These are phyloP conservation scores for Lepidocyrtinus sp. DNA, from an alignment of 2,888 invertebrate species.

Conservation along the genomic window DNA sequence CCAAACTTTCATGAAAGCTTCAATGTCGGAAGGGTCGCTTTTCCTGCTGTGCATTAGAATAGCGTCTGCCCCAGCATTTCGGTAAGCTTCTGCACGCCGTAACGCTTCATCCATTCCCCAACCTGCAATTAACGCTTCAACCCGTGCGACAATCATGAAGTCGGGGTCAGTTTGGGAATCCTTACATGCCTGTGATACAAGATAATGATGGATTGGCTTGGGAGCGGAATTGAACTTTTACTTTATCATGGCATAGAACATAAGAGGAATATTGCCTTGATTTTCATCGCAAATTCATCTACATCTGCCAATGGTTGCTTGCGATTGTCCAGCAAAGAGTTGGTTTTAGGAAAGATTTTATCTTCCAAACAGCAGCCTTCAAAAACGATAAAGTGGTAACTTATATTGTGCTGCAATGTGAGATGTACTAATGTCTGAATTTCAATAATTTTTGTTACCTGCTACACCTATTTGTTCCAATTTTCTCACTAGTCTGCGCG, in stretches of 20 bases:
- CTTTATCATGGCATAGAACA: no score
- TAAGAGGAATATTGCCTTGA: constrained; percentile 72
- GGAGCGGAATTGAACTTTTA: neutral
- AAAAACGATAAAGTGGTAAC: neutral
- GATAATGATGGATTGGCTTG: constrained; percentile 1
- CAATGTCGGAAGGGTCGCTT: constrained; percentile 73
- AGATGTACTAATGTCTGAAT: no score
- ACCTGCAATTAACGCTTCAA: constrained; percentile 72
- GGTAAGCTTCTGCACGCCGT: constrained; percentile 71
- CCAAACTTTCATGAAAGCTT: constrained; percentile 74
- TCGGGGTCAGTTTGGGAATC: constrained; percentile 73
- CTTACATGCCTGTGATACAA: constrained; percentile 72
- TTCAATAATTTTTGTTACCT: no score
- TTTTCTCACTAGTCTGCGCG: constrained; percentile 73
- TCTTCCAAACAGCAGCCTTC: constrained; percentile 74
- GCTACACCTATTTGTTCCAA: constrained; percentile 73
- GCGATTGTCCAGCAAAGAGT: constrained; percentile 73
- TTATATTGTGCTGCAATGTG: no score
- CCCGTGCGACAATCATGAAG: constrained; percentile 74
- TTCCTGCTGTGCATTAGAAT: constrained; percentile 74
- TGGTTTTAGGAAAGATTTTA: constrained; percentile 74
- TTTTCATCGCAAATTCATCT: constrained; percentile 74
- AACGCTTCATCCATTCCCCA: constrained; percentile 71
- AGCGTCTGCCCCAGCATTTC: constrained; percentile 73
- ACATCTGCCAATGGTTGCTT: constrained; percentile 73